Percentiles rank a stretch among this genome's conserved stretches.
These are phyloP conservation scores for Nomia melanderi DNA, from an alignment of 1,140 invertebrate species.

Conservation along the genomic window DNA sequence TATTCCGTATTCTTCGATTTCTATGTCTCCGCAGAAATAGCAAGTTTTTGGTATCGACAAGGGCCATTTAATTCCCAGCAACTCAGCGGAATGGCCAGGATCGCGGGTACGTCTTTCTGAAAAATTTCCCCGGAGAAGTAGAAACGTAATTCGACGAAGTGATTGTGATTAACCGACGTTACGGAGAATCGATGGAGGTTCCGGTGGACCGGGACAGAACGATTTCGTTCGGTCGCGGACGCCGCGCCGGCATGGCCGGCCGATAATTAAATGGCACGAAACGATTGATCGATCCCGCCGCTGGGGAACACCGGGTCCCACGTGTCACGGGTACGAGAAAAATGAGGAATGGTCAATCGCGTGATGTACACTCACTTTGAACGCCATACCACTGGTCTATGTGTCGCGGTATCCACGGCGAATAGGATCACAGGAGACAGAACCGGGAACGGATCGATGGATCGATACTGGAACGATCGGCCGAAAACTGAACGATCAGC, in stretches of 20 bases:
- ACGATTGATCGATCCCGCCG: constrained; percentile 14
- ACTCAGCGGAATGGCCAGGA: neutral
- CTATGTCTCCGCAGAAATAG: no score
- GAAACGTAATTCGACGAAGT: constrained; percentile 11
- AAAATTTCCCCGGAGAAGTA: neutral
- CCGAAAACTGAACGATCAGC: constrained; percentile 42
- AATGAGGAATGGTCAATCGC: constrained; percentile 35
- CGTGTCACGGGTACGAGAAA: constrained; percentile 6
- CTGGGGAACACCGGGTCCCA: neutral
- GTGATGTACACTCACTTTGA: constrained; percentile 57
- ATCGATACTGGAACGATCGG: constrained; percentile 27
- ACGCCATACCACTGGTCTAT: constrained; percentile 36
- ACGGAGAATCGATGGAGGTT: constrained; percentile 6
- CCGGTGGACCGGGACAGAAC: neutral
- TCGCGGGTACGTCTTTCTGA: neutral
- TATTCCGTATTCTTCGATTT: no score
- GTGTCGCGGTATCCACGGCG: neutral
- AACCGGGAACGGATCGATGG: neutral
- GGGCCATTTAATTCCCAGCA: neutral
- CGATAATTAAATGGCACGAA: constrained; percentile 32
- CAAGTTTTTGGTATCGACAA: neutral
- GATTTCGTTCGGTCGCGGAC: neutral
- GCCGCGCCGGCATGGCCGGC: neutral
- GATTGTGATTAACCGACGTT: constrained; percentile 7
- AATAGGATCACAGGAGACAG: neutral